Evolutionary conservation across 2,113 vertebrate genomes (phyloP), one percentile per base, ranked within the genome.

Genomic region (Hydrolagus affinis): DNA sequence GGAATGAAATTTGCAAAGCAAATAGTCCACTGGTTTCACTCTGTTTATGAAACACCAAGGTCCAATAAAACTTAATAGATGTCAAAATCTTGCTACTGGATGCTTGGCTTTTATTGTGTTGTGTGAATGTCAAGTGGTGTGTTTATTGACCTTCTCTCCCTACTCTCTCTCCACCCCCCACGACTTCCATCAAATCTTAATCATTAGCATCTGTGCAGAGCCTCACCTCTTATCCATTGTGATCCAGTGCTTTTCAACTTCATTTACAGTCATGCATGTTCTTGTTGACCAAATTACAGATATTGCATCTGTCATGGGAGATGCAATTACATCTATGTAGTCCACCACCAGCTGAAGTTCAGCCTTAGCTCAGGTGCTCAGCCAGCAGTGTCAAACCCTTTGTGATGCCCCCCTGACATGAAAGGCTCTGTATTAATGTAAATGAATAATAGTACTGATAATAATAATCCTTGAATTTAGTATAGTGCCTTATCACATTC

Each of bases 1-100:
- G 78, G 89, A 87, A 86, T 69, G 87, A 89, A 90, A 90, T 83
- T 90, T 85, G 88, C 88, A 88, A 89, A 89, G 88, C 90, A 89
- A 91, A 91, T 88, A 90, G 87, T 88, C 88, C 88, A 90, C 89
- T 89, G 86, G 87, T 91, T 90, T 87, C 89, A 86, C 28, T 57
- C 78, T 85, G 86, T 74, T 83, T 88, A 87, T 86, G 78, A 66
- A 83, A 85, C 88, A 87, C 87, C 87, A 89, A 89, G 89, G 88
- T 89, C 88, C 89, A 88, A 87, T 89, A 88, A 90, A 90, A 89
- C 85, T 89, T 72, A 88, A 87, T 88, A 86, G 88, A 72, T 87
- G 87, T 87, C 88, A 89, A 85, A 88, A 86, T 77, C 71, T 85
- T 87, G 86, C 87, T 89, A 88, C 88, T 87, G 87, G 86, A 86